Evolutionary conservation across 2,113 vertebrate genomes (phyloP).

Genomic region (Anser brachyrhynchus): DNA sequence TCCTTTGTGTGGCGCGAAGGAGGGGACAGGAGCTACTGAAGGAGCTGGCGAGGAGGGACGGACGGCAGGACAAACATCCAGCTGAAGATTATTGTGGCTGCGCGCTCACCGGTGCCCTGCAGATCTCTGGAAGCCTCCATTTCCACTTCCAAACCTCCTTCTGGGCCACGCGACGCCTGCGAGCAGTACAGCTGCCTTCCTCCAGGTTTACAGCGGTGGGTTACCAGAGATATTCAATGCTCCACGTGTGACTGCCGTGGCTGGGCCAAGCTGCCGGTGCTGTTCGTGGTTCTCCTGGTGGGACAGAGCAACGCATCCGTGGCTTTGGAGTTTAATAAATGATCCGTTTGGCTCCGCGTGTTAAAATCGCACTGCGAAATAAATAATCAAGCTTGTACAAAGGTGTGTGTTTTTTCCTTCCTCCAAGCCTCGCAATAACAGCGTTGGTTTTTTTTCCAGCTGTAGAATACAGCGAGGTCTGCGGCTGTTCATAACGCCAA

Average conservation of each 20-base stretch:
- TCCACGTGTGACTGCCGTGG: accelerated
- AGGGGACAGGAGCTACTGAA: neutral
- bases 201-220: neutral
- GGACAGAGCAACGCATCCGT: neutral
- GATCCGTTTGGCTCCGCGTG: neutral
- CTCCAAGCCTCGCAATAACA: neutral
- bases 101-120: neutral
- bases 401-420: neutral
- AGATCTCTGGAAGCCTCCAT: neutral
- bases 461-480: neutral
- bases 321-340: neutral
- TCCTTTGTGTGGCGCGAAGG: neutral
- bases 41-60: neutral
- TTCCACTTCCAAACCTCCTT: neutral
- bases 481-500: neutral
- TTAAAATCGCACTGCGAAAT: neutral
- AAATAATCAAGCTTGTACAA: neutral
- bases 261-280: neutral
- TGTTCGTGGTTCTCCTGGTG: neutral
- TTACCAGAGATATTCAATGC: neutral
- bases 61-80: neutral
- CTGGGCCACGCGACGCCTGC: accelerated
- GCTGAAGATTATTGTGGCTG: neutral
- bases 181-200: neutral
- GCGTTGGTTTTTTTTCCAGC: neutral